Base-by-base conservation (phyloP, 2,797 vertebrate species). In the Okamejei kenojei region DNA sequence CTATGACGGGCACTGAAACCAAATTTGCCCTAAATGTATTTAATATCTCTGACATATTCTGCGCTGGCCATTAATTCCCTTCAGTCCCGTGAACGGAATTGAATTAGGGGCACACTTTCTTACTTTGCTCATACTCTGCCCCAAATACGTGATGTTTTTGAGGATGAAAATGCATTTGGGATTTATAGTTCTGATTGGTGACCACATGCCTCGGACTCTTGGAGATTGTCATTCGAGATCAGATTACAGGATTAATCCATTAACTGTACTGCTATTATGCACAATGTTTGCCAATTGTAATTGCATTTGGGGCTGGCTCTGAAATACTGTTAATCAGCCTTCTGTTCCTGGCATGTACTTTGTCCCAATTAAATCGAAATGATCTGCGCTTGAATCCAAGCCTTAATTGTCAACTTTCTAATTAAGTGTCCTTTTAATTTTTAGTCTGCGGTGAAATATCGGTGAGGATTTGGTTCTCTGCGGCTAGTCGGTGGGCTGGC, bases 171-270 rank as follows among this genome's bases (percentile, higher is more conserved):
- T 54, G 45, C 54, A 84, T 84, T 84, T 54, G 81, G 54, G 54
- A 58, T 82, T 82, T 82, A 58, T 58, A 19, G 45, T 54, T 82
- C 21, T 9, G 23, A 82, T 23, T 21, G 10, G 8, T 82, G 54
- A 58, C 45, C 38, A 23, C 81, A 61, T 84, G 54, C 45, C 81
- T 58, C 7, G 23, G 23, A n/a, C 54, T 6, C 45, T 29, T 4
- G 7, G 81, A 58, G 81, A 84, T 84, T 84, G 81, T 58, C 81
- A 58, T 54, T 84, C 2, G 23, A 58, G 26, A 84, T 84, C 54
- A 84, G 81, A 84, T 84, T 84, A 84, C 26, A 54, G 81, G 29
- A 84, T 84, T 84, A 84, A 84, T 84, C 81, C 81, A 84, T 84
- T 84, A 61, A 84, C 81, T 61, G 81, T 58, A 58, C 61, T 5